These are phyloP conservation scores for Stichodactyla helianthus DNA, from an alignment of 64 coral and sea anemone species.

Conservation along the genomic window DNA sequence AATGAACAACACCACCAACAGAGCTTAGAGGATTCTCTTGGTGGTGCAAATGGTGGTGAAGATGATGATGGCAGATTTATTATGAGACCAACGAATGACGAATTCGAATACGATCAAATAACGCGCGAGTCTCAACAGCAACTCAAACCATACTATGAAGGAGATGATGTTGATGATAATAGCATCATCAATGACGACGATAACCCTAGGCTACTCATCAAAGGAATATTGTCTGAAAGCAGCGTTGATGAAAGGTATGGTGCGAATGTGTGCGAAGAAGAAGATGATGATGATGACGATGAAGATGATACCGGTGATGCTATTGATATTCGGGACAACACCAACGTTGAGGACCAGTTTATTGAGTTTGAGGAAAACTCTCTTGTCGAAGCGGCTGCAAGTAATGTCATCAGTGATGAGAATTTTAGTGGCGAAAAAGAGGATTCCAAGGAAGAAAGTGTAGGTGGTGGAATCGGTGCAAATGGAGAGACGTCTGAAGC, in stretches of 20 bases:
- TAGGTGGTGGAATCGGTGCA: neutral
- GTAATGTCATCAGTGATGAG: neutral
- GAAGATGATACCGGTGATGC: neutral
- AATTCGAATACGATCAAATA: too few species aligned
- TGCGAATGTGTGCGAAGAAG: neutral
- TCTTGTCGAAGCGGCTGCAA: neutral
- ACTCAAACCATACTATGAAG: too few species aligned
- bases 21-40: too few species aligned
- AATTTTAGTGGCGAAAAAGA: neutral
- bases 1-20: too few species aligned
- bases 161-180: neutral
- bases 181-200: neutral
- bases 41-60: too few species aligned
- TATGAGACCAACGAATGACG: too few species aligned
- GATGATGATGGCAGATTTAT: too few species aligned
- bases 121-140: too few species aligned
- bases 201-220: neutral
- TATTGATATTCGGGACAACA: slow-evolving; percentile 22
- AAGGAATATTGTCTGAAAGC: neutral
- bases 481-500: neutral
- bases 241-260: neutral
- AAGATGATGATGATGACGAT: slow-evolving; percentile 13
- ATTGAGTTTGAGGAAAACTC: slow-evolving; percentile 4
- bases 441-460: too few species aligned
- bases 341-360: slow-evolving; percentile 20